Evolutionary conservation across 2,888 invertebrate species (phyloP).

Genomic region (Hofmannophila pseudospretella): DNA sequence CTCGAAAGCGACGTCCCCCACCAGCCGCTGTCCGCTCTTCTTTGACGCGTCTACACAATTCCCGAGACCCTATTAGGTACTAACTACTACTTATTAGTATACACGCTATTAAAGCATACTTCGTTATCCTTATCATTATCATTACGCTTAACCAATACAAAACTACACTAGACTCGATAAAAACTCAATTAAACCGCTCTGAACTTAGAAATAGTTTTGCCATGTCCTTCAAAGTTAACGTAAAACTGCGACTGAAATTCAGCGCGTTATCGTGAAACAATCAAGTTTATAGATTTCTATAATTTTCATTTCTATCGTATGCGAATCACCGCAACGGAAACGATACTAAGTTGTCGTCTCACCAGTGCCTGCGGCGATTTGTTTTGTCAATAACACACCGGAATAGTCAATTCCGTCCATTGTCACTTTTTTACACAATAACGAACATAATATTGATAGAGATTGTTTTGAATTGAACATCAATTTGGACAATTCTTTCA

Average conservation of each 20-base stretch:
- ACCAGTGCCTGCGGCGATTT: constrained; percentile 1
- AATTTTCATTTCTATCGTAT: constrained; percentile 4
- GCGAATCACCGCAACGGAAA: not conserved
- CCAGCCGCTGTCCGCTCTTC: constrained; percentile 87
- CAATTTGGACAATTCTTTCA: too few species aligned
- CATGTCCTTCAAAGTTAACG: too few species aligned
- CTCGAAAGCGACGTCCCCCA: constrained; percentile 96
- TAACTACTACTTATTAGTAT: too few species aligned
- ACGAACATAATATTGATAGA: constrained; percentile 6
- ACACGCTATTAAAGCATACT: not conserved
- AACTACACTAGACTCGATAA: too few species aligned
- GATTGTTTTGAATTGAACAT: constrained; percentile 10
- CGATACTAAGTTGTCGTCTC: not conserved
- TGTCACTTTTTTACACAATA: constrained; percentile 19
- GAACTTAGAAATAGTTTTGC: too few species aligned
- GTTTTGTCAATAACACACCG: constrained; percentile 25
- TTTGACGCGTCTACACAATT: constrained; percentile 88
- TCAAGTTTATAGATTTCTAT: constrained; percentile 8
- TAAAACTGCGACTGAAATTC: not conserved
- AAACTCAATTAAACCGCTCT: too few species aligned
- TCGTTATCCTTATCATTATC: too few species aligned
- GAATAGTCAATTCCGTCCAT: constrained; percentile 27
- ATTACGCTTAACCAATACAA: too few species aligned
- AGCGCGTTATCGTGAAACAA: constrained; percentile 9
- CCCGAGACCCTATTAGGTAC: too few species aligned